phyloP scores from a whole-genome alignment of 2,888 invertebrate genomes.

The Ceramica pisi region DNA sequence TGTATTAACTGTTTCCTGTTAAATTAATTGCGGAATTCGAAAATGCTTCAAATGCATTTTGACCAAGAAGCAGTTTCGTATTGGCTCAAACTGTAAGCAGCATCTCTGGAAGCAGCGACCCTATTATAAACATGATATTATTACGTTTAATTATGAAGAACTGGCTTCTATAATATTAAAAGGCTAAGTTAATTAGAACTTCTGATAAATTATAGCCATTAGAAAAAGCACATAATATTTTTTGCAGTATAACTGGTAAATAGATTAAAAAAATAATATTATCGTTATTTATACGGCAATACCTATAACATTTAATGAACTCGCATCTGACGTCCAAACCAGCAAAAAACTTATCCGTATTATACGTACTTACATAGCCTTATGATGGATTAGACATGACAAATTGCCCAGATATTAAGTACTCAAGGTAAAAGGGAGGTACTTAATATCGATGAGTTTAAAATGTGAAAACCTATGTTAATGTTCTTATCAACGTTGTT shows the following conservation, averaged over 20 bases:
- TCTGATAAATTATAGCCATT: conserved; percentile 3
- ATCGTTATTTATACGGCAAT: conserved; percentile 47
- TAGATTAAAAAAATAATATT: conserved; percentile 41
- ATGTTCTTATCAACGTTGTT: conserved; percentile 26
- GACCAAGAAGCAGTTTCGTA: neutral
- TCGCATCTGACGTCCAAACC: conserved; percentile 62
- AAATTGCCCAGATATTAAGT: conserved; percentile 24
- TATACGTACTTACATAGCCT: conserved; percentile 47
- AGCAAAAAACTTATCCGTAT: conserved; percentile 67
- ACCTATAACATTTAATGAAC: conserved; percentile 59
- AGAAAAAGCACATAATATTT: conserved; percentile 13
- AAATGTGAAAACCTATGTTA: conserved; percentile 28
- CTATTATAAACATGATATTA: neutral
- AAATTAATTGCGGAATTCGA: neutral
- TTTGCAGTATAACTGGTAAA: conserved; percentile 27
- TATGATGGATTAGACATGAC: conserved; percentile 52
- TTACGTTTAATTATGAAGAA: neutral
- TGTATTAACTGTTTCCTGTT: neutral
- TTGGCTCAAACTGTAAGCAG: neutral
- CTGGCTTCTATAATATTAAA: neutral
- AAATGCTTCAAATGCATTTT: neutral
- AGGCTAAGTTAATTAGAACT: neutral
- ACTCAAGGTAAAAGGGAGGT: conserved; percentile 24
- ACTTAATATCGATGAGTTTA: conserved; percentile 13
- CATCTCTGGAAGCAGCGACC: neutral